Conservation (phyloP, 2,888 invertebrate genomes). For the Drosophila sordidula region DNA sequence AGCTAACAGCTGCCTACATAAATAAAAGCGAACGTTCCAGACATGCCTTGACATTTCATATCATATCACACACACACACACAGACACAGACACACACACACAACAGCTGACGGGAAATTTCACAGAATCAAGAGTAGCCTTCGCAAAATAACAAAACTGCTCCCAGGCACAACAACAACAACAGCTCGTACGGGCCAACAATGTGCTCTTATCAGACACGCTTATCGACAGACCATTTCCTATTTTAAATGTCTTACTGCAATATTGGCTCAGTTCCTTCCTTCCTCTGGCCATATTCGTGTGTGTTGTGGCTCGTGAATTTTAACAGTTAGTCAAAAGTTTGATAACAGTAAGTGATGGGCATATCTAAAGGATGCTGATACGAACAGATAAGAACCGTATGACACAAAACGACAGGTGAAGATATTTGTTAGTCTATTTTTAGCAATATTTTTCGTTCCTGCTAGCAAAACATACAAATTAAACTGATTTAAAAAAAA, state of each 20-base stretch:
- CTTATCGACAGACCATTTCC: slow-evolving; percentile 42
- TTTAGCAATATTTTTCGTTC: neutral
- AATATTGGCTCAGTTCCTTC: slow-evolving; percentile 10
- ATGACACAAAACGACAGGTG: neutral
- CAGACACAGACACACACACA: slow-evolving; percentile 4
- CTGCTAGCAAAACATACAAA: neutral
- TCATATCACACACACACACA: slow-evolving; percentile 42
- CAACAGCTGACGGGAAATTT: slow-evolving; percentile 43
- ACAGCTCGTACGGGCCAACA: slow-evolving; percentile 10
- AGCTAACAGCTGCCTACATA: slow-evolving; percentile 60
- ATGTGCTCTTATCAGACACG: slow-evolving; percentile 44
- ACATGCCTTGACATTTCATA: slow-evolving; percentile 77
- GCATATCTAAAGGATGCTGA: slow-evolving; percentile 10
- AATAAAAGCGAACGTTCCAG: slow-evolving; percentile 64
- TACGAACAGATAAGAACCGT: slow-evolving; percentile 4
- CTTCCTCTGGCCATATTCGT: slow-evolving; percentile 26
- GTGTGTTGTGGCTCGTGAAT: slow-evolving; percentile 34
- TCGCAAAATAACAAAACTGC: slow-evolving; percentile 35
- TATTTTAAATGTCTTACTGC: slow-evolving; percentile 11
- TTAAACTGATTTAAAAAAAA: neutral
- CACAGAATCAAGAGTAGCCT: slow-evolving; percentile 38
- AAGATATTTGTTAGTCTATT: neutral
- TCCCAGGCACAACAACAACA: slow-evolving; percentile 19
- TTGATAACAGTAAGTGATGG: neutral
- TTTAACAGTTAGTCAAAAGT: slow-evolving; percentile 6